Base-by-base conservation (phyloP, 1,140 invertebrate genomes). In the Meteorus sp. region DNA sequence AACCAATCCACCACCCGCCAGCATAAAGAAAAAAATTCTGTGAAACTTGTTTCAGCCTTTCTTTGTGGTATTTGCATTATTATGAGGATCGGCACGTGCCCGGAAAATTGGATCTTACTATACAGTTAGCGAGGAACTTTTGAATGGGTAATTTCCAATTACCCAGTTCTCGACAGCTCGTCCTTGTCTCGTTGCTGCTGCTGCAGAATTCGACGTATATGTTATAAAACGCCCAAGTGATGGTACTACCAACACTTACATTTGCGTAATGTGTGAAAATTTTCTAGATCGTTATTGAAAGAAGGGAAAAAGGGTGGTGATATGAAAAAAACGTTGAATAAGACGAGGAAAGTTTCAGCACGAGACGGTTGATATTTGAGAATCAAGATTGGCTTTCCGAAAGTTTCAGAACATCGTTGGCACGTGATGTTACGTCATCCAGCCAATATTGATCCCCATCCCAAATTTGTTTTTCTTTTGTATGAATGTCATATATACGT, bases 81-180 rank as follows among this genome's bases (percentile, higher is more conserved):
- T 62, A 60, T 59, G 41, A 70, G 54, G 48, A 59, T 57, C 48
- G 35, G 55, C 27, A 53, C 51, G 51, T 53, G 51, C 23, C 20
- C 17, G 44, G 35, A 22, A 31, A 69, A 68, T 64, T 69, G 35
- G 67, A 68, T 68, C 61, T 62, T 33, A 53, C 20, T 15, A n/a
- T n/a, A n/a, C 7, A 11, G 19, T 27, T 15, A 33, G 35, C 2
- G 17, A n/a, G 25, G 54, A 63, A 65, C 52, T 61, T 65, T 65
- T 60, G 56, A 65, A 67, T 57, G 55, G 58, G 23, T 56, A 61
- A 65, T 65, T 62, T 52, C 48, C 58, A 67, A 67, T 65, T 68
- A 67, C 61, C 55, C 50, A 35, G 19, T 35, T n/a, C 48, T 35
- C 48, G 29, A 20, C 31, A 25, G 35, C 35, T 53, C 35, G 27